phyloP scores from a whole-genome alignment of 2,888 invertebrate species.

The Penaeus monodon region DNA sequence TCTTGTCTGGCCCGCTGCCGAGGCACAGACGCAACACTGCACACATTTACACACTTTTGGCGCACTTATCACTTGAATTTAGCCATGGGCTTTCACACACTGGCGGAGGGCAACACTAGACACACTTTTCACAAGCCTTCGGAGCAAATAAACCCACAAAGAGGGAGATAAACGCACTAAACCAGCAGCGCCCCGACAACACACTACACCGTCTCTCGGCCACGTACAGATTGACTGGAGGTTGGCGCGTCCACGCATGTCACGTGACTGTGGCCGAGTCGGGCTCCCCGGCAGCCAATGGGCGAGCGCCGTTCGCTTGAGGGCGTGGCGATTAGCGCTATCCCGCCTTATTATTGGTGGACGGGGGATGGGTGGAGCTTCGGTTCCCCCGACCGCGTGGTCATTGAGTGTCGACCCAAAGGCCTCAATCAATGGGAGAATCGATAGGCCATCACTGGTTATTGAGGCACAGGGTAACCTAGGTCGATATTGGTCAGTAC shows the following conservation, averaged over 20 bases:
- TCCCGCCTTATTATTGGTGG: slow-evolving; percentile 34
- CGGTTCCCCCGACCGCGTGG: slow-evolving; percentile 48
- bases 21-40: slow-evolving; percentile 47
- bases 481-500: slow-evolving; percentile 36
- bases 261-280: slow-evolving; percentile 57
- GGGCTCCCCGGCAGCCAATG: slow-evolving; percentile 43
- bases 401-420: slow-evolving; percentile 56
- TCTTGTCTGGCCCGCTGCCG: slow-evolving; percentile 54
- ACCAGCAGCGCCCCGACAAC: slow-evolving; percentile 47
- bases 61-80: slow-evolving; percentile 37
- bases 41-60: slow-evolving; percentile 48
- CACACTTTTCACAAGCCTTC: slow-evolving; percentile 43
- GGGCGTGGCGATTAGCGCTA: slow-evolving; percentile 38
- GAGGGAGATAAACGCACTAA: slow-evolving; percentile 39
- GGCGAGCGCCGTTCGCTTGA: neutral
- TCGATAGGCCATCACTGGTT: slow-evolving; percentile 57
- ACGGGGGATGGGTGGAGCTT: slow-evolving; percentile 29
- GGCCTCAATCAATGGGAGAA: slow-evolving; percentile 58
- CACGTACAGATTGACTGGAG: slow-evolving; percentile 55
- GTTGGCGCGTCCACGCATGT: slow-evolving; percentile 56
- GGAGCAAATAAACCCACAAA: slow-evolving; percentile 23
- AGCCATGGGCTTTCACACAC: slow-evolving; percentile 33
- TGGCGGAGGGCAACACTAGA: slow-evolving; percentile 31
- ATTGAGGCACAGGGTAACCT: slow-evolving; percentile 30
- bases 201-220: slow-evolving; percentile 52